These are phyloP conservation scores for Drosophila peninsularis DNA, from an alignment of 2,888 invertebrate genomes.

Conservation along the genomic window DNA sequence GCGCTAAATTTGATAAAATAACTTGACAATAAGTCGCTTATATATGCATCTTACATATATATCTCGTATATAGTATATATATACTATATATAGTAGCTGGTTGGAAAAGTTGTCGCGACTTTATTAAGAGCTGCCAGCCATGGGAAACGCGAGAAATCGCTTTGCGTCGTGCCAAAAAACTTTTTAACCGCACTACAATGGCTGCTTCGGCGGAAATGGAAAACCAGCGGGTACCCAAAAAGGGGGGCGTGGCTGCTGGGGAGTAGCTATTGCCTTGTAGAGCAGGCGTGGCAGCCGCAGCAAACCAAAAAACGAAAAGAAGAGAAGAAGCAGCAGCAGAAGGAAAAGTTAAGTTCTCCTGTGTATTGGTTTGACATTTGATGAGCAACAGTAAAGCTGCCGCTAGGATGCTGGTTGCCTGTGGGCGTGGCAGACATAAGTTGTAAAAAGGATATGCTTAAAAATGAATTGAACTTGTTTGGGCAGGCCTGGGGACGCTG, in stretches of 20 bases:
- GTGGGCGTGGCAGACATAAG: conserved; percentile 15
- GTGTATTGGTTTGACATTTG: conserved; percentile 80
- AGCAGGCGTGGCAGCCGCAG: conserved; percentile 9
- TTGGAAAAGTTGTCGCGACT: conserved; percentile 30
- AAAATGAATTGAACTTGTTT: conserved; percentile 73
- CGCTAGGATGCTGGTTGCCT: not conserved
- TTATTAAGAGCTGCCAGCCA: conserved; percentile 53
- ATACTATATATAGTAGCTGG: not conserved
- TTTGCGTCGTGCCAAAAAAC: conserved; percentile 71
- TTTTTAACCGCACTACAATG: conserved; percentile 72
- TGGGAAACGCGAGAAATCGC: conserved; percentile 71
- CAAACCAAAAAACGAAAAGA: not conserved
- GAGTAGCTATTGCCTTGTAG: not conserved
- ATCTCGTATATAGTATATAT: conserved; percentile 1
- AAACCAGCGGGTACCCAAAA: conserved; percentile 46
- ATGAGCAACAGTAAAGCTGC: conserved; percentile 68
- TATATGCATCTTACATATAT: conserved; percentile 1
- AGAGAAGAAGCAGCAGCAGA: conserved; percentile 1
- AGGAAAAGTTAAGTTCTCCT: conserved; percentile 71
- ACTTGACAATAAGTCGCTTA: conserved; percentile 56
- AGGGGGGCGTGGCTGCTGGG: not conserved
- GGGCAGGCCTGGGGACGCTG: not conserved
- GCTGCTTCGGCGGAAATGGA: conserved; percentile 66
- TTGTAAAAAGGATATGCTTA: conserved; percentile 63
- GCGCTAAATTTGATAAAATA: conserved; percentile 73